Conservation (phyloP, 2,888 invertebrate genomes). For the Caenorhabditis japonica region DNA sequence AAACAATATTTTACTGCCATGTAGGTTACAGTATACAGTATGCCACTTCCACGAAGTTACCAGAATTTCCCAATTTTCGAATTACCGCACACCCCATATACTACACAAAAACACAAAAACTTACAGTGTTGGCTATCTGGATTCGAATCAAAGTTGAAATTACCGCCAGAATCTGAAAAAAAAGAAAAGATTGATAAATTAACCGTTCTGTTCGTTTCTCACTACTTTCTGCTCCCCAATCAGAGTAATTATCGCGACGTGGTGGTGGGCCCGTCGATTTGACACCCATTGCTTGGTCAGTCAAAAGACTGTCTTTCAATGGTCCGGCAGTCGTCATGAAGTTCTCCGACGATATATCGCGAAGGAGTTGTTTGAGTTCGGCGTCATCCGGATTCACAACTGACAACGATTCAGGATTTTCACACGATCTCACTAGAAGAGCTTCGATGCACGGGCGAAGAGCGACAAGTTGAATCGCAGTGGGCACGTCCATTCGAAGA, state of each 20-base stretch:
- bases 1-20: no score
- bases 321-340: conserved; percentile 47
- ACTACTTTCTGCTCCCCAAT: conserved; percentile 3
- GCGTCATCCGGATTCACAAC: conserved; percentile 10
- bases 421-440: conserved; percentile 78
- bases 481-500: conserved; percentile 86
- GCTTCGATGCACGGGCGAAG: conserved; percentile 90
- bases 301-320: conserved; percentile 48
- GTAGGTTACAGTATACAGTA: no score
- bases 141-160: no score
- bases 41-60: no score
- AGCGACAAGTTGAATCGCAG: conserved; percentile 88
- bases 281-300: conserved; percentile 31
- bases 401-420: conserved; percentile 50
- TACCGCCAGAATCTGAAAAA: no score
- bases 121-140: no score
- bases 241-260: neutral
- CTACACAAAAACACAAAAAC: no score
- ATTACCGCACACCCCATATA: no score
- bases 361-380: conserved; percentile 46
- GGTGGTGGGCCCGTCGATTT: neutral
- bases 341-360: conserved; percentile 49
- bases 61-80: no score
- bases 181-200: neutral
- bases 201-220: no score